Evolutionary conservation across 92 coral and sea anemone genomes (phyloP), one percentile per base, ranked within the genome.

Genomic region (Pocillopora grandis): DNA sequence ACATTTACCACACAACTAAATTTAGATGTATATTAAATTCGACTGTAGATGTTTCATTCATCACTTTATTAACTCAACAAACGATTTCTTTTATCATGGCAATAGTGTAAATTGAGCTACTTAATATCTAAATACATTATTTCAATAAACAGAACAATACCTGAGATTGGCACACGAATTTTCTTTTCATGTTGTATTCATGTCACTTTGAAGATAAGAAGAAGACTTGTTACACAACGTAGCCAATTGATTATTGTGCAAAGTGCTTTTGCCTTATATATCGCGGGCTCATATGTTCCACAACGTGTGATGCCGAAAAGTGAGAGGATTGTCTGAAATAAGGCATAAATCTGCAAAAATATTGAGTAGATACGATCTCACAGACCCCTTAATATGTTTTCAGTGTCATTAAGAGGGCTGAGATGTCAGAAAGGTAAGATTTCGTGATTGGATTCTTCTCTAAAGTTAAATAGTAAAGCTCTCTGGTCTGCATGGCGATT

Each of bases 231-330:
- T 70, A 70, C 75, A 70, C 75, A 49, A 70, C 75, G 56, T 70
- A 9, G 0, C 15, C 0, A 70, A 1, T 12, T 14, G 11, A 16
- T 12, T 37, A 16, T 12, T 37, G 16, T 37, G 73, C 20, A 35
- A 1, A 12, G 1, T 18, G 57, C 13, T 16, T 23, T 7, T 56
- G 13, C 3, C 17, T 1, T 71, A n/a, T 58, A 60, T 58, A 60
- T 81, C 85, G 85, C 85, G 69, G 85, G 85, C 85, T 71, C 85
- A 62, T 4, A 12, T 36, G 13, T 14, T 6, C 42, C 69, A 71
- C 70, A 81, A 58, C 77, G 85, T 80, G 85, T 69, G 36, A 67
- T 80, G 84, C 76, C 84, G 58, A 69, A 58, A 71, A 71, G 85
- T 70, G 20, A 70, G 75, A 3, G 8, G 20, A 13, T 36, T 66